phyloP scores from a whole-genome alignment of 2,113 vertebrate species.

The Suricata suricatta region DNA sequence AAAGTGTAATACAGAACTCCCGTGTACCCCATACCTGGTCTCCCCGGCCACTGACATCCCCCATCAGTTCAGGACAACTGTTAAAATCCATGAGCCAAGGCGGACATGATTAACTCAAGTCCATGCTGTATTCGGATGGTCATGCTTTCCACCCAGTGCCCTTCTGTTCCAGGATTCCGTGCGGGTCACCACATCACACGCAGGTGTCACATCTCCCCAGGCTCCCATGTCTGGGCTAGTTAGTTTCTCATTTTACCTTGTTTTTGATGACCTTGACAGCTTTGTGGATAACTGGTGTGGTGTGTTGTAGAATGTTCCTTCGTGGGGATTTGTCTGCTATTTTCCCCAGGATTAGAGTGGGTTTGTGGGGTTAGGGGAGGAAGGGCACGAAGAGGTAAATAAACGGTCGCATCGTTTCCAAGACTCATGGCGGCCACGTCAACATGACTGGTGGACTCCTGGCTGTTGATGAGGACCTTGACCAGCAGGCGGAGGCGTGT shows the following conservation, averaged over 20 bases:
- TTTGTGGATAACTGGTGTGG: neutral
- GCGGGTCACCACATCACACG: fast-evolving
- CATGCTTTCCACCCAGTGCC: neutral
- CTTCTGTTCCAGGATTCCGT: neutral
- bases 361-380: neutral
- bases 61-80: fast-evolving
- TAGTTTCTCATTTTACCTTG: neutral
- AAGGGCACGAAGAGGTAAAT: neutral
- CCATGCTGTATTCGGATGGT: neutral
- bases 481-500: too few species aligned
- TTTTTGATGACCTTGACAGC: neutral
- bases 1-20: neutral
- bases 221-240: neutral
- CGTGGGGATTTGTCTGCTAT: too few species aligned
- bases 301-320: neutral
- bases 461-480: fast-evolving
- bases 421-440: fast-evolving
- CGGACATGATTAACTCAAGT: fast-evolving
- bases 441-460: too few species aligned
- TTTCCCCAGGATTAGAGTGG: neutral
- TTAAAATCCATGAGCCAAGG: neutral
- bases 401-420: fast-evolving
- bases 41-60: too few species aligned
- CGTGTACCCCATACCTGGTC: too few species aligned
- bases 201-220: fast-evolving